Conservation (phyloP, 1,140 invertebrate species). For the Ditylenchus dipsaci region DNA sequence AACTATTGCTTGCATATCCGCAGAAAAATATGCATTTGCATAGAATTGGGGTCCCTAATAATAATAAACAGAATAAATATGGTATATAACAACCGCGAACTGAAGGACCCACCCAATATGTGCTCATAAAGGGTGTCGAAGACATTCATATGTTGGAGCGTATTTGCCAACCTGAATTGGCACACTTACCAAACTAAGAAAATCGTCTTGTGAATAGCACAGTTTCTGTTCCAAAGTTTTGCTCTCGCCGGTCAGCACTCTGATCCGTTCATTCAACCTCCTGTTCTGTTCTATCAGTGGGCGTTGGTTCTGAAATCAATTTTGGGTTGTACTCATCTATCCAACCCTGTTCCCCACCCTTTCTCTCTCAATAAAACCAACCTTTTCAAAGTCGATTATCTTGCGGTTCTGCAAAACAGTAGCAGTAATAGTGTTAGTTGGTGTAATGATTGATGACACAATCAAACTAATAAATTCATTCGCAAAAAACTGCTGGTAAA, state of each 20-base stretch:
- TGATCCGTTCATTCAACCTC: conserved; percentile 48
- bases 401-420: conserved; percentile 50
- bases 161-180: background rate
- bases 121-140: too few species aligned
- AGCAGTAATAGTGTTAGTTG: background rate
- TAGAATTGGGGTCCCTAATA: too few species aligned
- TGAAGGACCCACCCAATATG: too few species aligned
- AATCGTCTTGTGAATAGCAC: conserved; percentile 47
- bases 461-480: background rate
- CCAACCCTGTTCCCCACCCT: too few species aligned
- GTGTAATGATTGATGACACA: background rate
- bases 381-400: conserved; percentile 53
- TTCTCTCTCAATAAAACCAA: too few species aligned
- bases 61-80: too few species aligned
- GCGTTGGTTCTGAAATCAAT: conserved; percentile 37
- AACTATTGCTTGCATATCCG: too few species aligned
- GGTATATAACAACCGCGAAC: too few species aligned
- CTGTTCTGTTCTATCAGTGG: conserved; percentile 52
- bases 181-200: conserved; percentile 42
- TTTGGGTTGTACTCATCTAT: too few species aligned
- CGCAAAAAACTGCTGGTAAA: background rate
- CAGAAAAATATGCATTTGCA: too few species aligned
- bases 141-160: too few species aligned
- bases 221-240: conserved; percentile 52
- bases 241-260: conserved; percentile 34